A percentile compares a stretch with the other conserved stretches of the same genome.
These are phyloP conservation scores for Benthosema pterotum DNA, from an alignment of 2,797 vertebrate genomes.

Conservation along the genomic window DNA sequence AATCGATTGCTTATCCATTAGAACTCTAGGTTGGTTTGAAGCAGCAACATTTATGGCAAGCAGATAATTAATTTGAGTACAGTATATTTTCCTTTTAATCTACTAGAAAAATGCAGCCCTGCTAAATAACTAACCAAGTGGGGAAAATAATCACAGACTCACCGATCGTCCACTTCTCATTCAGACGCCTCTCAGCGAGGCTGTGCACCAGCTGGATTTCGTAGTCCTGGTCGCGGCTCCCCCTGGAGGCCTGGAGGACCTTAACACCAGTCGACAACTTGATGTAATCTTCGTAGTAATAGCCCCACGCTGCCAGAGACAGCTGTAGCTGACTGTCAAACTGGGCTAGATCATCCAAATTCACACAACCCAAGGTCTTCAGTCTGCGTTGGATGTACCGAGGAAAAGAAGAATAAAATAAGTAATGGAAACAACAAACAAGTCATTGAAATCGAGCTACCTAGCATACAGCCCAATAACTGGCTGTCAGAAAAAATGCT, in stretches of 20 bases:
- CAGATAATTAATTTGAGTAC: constrained; percentile 13
- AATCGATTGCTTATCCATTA: constrained; percentile 25
- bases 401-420: constrained; percentile 17
- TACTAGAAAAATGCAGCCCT: not conserved
- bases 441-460: not conserved
- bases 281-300: constrained; percentile 86
- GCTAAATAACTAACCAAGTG: not conserved
- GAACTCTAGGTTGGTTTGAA: constrained; percentile 20
- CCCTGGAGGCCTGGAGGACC: constrained; percentile 78
- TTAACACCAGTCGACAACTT: constrained; percentile 82
- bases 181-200: constrained; percentile 82
- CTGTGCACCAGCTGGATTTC: constrained; percentile 83
- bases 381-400: constrained; percentile 63
- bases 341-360: constrained; percentile 83
- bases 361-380: constrained; percentile 81
- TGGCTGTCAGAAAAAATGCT: not conserved
- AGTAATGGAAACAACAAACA: too few relatives aligned
- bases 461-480: not conserved
- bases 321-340: constrained; percentile 84
- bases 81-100: not conserved
- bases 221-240: constrained; percentile 83
- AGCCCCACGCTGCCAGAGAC: constrained; percentile 83
- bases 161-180: constrained; percentile 88
- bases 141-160: constrained; percentile 39
- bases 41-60: constrained; percentile 14